Evolutionary conservation across 2,797 vertebrate genomes (phyloP), one percentile per base, ranked within the genome.

Genomic region (Tiaroga cobitis): DNA sequence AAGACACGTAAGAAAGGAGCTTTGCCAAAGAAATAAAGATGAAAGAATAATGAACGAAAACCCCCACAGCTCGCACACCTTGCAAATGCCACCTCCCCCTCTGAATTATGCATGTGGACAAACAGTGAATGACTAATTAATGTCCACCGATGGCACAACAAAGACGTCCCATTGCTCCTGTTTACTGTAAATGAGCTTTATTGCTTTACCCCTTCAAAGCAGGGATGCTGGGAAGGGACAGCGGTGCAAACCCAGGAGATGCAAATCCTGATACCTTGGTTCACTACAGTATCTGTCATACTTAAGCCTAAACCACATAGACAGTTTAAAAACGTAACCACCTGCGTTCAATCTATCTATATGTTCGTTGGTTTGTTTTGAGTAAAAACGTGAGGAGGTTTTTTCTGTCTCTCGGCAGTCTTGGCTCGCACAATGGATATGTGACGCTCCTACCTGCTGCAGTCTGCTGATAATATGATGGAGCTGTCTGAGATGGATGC

Each of bases 91-190:
- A 93, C 93, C 93, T 92, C 93, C 93, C 91, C 91, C 85, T 80
- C 68, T 94, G 92, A 94, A 93, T 94, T 92, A 94, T 93, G 90
- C 93, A 94, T 93, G 92, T 91, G 91, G 91, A 90, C 91, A 87
- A 91, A 89, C 87, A 87, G 86, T 89, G 91, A 89, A 91, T 93
- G 92, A 92, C 92, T 95, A 94, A 95, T 95, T 95, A 92, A 91
- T 92, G 91, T 91, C 91, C 90, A 90, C 88, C 87, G 90, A 87
- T 88, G 89, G 88, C 84, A 88, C 90, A 86, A 91, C 92, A 92
- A 74, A 91, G 78, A 75, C 61, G 86, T 92, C 89, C 85, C 82
- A 79, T 84, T 79, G 91, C 86, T 90, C 81, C 63, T 81, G 89
- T 86, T 87, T 90, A 69, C 87, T 68, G 46, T 81, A 83, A 80